A percentile compares a stretch with the other conserved stretches of the same genome.
Conservation (phyloP, 2,113 vertebrate genomes). For the Phrynosoma blainvillii region DNA sequence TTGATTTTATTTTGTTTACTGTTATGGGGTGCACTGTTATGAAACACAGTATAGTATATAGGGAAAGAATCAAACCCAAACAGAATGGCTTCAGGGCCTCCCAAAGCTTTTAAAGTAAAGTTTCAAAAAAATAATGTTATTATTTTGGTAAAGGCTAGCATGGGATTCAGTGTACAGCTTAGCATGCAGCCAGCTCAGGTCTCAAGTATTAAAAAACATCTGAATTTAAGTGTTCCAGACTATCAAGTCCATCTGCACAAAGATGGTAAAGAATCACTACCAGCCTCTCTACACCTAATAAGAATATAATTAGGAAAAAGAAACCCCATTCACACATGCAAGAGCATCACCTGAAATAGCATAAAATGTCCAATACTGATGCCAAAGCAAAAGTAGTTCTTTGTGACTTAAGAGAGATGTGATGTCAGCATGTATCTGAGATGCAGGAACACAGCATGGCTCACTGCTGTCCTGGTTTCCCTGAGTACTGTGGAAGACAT, state of each 20-base stretch:
- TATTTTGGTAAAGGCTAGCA: conserved; percentile 32
- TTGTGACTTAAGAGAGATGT: neutral
- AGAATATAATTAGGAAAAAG: conserved; percentile 31
- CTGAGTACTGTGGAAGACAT: neutral
- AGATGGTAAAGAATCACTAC: conserved; percentile 26
- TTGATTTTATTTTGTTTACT: conserved; percentile 63
- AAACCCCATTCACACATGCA: neutral
- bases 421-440: neutral
- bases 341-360: conserved; percentile 1
- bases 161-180: conserved; percentile 45
- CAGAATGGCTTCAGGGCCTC: conserved; percentile 52
- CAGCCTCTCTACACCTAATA: conserved; percentile 18
- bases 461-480: neutral
- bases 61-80: conserved; percentile 48
- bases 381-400: conserved; percentile 20
- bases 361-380: neutral
- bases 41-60: conserved; percentile 28
- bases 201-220: conserved; percentile 43
- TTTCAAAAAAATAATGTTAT: conserved; percentile 52
- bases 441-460: neutral
- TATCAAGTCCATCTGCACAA: conserved; percentile 37
- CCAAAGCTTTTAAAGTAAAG: conserved; percentile 60
- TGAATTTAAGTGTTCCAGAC: conserved; percentile 31
- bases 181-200: conserved; percentile 40
- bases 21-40: conserved; percentile 33